Evolutionary conservation across 2,888 invertebrate genomes (phyloP), one percentile per base, ranked within the genome.

Genomic region (Lampropteryx suffumata): DNA sequence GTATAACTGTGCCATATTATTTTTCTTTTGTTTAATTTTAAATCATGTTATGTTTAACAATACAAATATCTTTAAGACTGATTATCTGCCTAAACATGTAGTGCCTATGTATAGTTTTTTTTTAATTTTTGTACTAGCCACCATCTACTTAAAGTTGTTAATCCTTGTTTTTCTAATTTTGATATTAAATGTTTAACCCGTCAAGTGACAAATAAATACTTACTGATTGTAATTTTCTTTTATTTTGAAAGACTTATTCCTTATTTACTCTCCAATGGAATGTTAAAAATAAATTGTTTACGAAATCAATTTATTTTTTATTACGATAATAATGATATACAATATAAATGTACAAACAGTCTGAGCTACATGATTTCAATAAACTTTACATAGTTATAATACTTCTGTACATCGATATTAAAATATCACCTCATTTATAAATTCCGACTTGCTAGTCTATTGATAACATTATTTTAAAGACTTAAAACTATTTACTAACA

Each of bases 261-360:
- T n/a, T n/a, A n/a, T n/a, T n/a, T n/a, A n/a, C n/a, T n/a, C n/a
- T n/a, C n/a, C n/a, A n/a, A n/a, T n/a, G n/a, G n/a, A n/a, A n/a
- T n/a, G n/a, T n/a, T n/a, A n/a, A n/a, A n/a, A n/a, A n/a, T n/a
- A n/a, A 43, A 24, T 34, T 37, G 7, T 47, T 24, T 42, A 39
- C 29, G 11, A 24, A 48, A 55, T 46, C 8, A 2, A 42, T 45
- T 50, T 21, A 24, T n/a, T 33, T 40, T 45, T 51, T 33, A 33
- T 46, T 63, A 66, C 65, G 64, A 61, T 10, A 48, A 30, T 27
- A 1, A 46, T 32, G 59, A 57, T 65, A 54, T 59, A 61, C 61
- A 55, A 57, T 62, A 69, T 55, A 57, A 67, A 67, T 68, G 59
- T 67, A 69, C 56, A 64, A 65, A 69, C 62, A 63, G 52, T 66